phyloP scores from a whole-genome alignment of 2,113 vertebrate genomes.

The Anthoscopus minutus region DNA sequence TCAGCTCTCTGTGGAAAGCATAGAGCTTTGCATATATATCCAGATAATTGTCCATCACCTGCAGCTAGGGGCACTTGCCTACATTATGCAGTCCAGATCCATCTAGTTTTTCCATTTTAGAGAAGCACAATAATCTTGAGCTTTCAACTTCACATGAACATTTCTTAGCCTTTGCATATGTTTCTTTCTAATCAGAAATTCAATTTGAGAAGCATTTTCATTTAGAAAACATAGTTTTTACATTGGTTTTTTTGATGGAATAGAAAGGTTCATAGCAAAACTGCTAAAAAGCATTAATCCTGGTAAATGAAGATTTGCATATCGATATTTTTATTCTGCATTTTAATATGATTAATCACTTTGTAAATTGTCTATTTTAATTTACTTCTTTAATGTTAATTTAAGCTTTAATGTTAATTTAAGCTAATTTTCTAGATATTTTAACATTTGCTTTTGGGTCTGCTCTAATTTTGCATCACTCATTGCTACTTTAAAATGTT shows the following conservation, averaged over 20 bases:
- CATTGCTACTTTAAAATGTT: neutral
- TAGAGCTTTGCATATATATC: neutral
- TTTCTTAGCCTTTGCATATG: neutral
- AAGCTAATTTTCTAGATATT: neutral
- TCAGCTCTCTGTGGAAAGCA: neutral
- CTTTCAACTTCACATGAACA: rapidly evolving
- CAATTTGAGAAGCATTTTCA: neutral
- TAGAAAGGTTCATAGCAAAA: neutral
- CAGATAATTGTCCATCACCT: neutral
- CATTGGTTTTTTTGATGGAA: neutral
- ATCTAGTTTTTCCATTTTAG: neutral
- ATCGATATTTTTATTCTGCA: neutral
- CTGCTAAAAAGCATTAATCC: neutral
- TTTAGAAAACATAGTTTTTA: neutral
- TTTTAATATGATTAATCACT: neutral
- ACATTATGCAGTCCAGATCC: neutral
- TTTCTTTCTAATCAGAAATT: neutral
- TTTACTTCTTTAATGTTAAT: neutral
- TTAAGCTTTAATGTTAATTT: neutral
- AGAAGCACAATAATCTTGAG: neutral
- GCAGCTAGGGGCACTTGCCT: neutral
- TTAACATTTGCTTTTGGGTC: neutral
- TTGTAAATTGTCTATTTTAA: neutral
- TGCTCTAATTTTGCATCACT: neutral
- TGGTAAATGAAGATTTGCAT: neutral